These are phyloP conservation scores for Notarius quadriscutis DNA, from an alignment of 2,113 vertebrate genomes.

Conservation along the genomic window DNA sequence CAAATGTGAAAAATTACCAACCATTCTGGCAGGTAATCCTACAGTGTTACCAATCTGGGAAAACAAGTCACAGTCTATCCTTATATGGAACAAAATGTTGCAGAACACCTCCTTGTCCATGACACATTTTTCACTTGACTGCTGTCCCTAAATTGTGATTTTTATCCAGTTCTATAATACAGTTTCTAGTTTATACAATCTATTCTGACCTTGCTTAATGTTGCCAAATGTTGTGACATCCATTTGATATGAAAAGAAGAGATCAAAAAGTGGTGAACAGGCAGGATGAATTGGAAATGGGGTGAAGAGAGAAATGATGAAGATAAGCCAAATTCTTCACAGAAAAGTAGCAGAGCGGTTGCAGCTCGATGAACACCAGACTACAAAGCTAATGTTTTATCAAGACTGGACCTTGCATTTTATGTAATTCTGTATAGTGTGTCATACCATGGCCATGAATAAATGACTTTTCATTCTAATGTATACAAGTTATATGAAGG, in stretches of 20 bases:
- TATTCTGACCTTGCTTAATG: not conserved
- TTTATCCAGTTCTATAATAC: not conserved
- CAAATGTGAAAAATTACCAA: not conserved
- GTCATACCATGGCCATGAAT: not conserved
- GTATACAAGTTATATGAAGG: not conserved
- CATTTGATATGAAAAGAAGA: not conserved
- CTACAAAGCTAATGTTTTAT: not conserved
- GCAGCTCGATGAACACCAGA: not conserved
- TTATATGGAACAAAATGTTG: not conserved
- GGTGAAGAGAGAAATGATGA: not conserved
- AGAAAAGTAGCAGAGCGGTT: not conserved
- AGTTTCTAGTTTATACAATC: not conserved
- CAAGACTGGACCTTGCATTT: not conserved
- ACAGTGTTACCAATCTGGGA: not conserved
- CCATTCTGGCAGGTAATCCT: constrained; percentile 5
- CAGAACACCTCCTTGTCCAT: not conserved
- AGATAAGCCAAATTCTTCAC: not conserved
- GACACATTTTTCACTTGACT: not conserved
- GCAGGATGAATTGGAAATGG: not conserved
- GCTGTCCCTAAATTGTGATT: not conserved
- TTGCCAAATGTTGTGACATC: not conserved
- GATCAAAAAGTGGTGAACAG: not conserved
- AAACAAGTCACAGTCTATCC: not conserved
- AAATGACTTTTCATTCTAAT: not conserved
- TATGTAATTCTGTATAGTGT: not conserved